Conservation (phyloP, 2,888 invertebrate species). For the Chaetogeoica ovagalla region DNA sequence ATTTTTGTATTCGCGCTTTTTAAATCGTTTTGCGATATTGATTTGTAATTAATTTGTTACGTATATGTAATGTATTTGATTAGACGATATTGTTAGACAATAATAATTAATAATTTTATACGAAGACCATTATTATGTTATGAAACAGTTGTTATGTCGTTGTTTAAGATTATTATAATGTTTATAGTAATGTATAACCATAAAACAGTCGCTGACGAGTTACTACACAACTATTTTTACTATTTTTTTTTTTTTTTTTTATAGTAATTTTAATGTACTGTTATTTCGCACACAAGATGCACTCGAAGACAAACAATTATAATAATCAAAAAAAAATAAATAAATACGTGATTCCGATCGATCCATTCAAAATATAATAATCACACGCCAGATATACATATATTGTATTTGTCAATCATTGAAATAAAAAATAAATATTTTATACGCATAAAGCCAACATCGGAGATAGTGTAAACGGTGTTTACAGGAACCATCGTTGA, state of each 20-base stretch:
- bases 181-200: neutral
- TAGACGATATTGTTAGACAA: slow-evolving; percentile 18
- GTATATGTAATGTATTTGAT: slow-evolving; percentile 9
- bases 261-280: neutral
- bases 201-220: neutral
- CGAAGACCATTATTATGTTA: neutral
- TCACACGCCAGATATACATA: too few relatives aligned
- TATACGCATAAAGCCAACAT: too few relatives aligned
- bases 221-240: slow-evolving; percentile 6
- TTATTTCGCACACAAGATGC: neutral
- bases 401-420: too few relatives aligned
- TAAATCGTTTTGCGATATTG: slow-evolving; percentile 9
- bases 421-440: too few relatives aligned
- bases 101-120: slow-evolving; percentile 38
- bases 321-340: neutral
- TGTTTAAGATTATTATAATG: neutral
- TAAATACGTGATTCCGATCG: neutral
- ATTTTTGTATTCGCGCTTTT: slow-evolving; percentile 26
- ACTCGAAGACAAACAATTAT: neutral
- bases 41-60: slow-evolving; percentile 31
- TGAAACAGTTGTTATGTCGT: neutral
- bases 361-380: neutral
- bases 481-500: too few relatives aligned
- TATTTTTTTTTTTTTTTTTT: too few relatives aligned
- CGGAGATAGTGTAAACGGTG: too few relatives aligned